Evolutionary conservation across 2,797 vertebrate genomes (phyloP).

Genomic region (Ctenopoma multispine): DNA sequence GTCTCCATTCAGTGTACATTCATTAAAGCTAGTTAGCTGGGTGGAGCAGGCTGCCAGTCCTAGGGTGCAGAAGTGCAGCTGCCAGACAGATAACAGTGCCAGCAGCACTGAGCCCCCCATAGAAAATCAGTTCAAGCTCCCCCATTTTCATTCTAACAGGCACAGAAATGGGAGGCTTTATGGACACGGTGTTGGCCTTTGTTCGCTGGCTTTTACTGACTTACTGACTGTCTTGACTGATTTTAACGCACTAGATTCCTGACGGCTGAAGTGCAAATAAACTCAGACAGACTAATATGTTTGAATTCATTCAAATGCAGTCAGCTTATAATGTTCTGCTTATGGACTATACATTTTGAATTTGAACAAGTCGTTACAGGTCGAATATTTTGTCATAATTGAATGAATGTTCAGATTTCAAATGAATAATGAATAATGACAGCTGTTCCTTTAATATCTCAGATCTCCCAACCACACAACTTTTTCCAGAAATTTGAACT

Average conservation of each 20-base stretch:
- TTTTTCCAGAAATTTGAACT: background rate
- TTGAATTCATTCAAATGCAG: background rate
- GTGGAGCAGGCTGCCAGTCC: slow-evolving; percentile 34
- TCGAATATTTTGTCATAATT: background rate
- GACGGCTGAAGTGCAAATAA: background rate
- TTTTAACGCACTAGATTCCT: slow-evolving; percentile 1
- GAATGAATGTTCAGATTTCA: background rate
- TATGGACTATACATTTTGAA: background rate
- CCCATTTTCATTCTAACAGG: slow-evolving; percentile 8
- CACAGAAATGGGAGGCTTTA: background rate
- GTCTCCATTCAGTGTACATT: slow-evolving; percentile 34
- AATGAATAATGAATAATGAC: background rate
- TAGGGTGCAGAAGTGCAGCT: slow-evolving; percentile 22
- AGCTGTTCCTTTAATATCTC: too few species aligned
- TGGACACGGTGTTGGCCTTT: background rate
- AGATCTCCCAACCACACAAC: too few species aligned
- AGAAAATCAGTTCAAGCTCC: slow-evolving; percentile 25
- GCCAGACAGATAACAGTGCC: slow-evolving; percentile 15
- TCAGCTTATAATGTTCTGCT: background rate
- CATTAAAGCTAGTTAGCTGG: slow-evolving; percentile 49
- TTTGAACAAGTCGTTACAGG: background rate
- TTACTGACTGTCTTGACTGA: background rate
- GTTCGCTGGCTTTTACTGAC: background rate
- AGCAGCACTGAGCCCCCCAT: slow-evolving; percentile 2
- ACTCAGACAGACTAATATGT: background rate